These are phyloP conservation scores for Lepilemur ruficaudatus DNA, from an alignment of 2,797 vertebrate genomes.

Conservation along the genomic window DNA sequence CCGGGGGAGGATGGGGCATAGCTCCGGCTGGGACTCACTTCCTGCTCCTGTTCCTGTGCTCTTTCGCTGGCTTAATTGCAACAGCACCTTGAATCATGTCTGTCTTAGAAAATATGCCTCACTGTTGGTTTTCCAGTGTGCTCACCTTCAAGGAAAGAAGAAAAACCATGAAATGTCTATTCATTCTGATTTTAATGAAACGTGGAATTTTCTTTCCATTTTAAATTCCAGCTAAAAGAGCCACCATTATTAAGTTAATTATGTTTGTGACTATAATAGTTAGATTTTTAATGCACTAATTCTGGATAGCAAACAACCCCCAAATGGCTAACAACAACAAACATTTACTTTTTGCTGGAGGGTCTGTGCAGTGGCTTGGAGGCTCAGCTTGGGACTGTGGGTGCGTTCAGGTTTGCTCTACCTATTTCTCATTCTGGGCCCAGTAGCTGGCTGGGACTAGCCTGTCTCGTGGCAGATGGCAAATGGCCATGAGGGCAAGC, in stretches of 20 bases:
- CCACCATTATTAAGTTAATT: neutral
- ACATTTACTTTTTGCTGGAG: neutral
- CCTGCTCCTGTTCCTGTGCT: neutral
- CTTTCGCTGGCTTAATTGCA: neutral
- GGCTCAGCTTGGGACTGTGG: neutral
- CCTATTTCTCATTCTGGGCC: neutral
- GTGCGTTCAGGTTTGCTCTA: neutral
- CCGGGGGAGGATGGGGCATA: rapidly evolving
- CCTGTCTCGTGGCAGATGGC: neutral
- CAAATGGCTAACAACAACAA: neutral
- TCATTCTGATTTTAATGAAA: neutral
- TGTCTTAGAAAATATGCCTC: neutral
- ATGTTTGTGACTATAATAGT: neutral
- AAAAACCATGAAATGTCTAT: constrained; percentile 6
- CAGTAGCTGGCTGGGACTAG: neutral
- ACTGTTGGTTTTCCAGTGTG: neutral
- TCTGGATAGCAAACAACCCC: neutral
- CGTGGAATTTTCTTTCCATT: neutral
- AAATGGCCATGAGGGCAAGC: neutral
- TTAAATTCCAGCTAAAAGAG: constrained; percentile 6
- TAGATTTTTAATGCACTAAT: neutral
- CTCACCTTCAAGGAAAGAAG: neutral
- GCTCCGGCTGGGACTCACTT: neutral
- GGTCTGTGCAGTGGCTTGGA: neutral
- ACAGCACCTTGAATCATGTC: neutral